Evolutionary conservation across 1,140 invertebrate species (phyloP), one percentile per base, ranked within the genome.

Genomic region (Sitophilus oryzae): DNA sequence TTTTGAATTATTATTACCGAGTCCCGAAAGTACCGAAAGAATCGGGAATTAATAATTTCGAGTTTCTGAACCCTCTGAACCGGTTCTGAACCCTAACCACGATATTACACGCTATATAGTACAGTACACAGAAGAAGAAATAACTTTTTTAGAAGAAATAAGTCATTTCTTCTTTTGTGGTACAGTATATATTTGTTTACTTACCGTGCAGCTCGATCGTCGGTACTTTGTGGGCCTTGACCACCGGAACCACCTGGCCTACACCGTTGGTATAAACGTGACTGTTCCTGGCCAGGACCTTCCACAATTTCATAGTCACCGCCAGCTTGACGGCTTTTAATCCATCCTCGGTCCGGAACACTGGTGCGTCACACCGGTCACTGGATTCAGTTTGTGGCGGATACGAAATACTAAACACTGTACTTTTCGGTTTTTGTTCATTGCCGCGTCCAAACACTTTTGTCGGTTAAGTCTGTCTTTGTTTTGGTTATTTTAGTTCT

Each of bases 231-330:
- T 52, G 55, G 5, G 49, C 48, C 43, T 51, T 57, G 15, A 52
- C 49, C 1, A 51, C 38, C 9, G 55, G 55, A 23, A 57, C 48
- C 15, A 36, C 42, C 22, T 57, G 55, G 8, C 47, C 48, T 10
- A 61, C 60, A 25, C 61, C 64, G 46, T 63, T 66, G 9, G 58
- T 64, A 47, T 71, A 71, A 9, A 71, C 66, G 57, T 71, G 66
- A 61, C 69, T 71, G 48, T 68, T 70, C 45, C 69, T 65, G n/a
- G 67, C 69, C 41, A 71, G 51, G 23, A 71, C 69, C 49, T 71
- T 71, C 69, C 69, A 71, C 47, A 71, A 60, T 59, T 71, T 71
- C 69, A 71, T 71, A 51, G 58, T 65, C 30, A 53, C 56, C 51
- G 44, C 48, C 38, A 46, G 54, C 34, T 14, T 56, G 52, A 50